Evolutionary conservation across 2,113 vertebrate species (phyloP).

Genomic region (Heptranchias perlo): DNA sequence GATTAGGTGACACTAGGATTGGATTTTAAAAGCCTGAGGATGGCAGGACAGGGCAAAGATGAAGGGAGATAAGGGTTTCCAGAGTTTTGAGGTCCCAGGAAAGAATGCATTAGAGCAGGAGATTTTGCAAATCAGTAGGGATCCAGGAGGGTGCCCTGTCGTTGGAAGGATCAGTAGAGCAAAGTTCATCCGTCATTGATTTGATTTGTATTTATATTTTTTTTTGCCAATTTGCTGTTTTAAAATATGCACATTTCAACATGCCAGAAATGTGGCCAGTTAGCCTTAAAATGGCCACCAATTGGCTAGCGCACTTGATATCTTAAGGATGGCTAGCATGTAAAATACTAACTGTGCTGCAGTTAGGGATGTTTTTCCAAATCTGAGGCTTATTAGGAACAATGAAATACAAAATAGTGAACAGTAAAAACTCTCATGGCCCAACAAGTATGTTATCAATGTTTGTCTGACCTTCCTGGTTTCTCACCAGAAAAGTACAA

Average conservation of each 20-base stretch:
- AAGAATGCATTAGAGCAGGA: neutral
- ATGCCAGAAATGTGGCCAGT: neutral
- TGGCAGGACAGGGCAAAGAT: neutral
- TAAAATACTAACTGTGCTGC: neutral
- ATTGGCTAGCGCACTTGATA: neutral
- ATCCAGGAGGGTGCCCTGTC: neutral
- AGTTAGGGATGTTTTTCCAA: neutral
- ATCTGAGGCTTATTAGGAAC: neutral
- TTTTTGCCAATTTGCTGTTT: neutral
- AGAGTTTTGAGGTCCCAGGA: neutral
- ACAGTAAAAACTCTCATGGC: neutral
- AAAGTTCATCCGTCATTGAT: neutral
- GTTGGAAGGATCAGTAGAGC: neutral
- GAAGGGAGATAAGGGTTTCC: neutral
- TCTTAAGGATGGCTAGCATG: neutral
- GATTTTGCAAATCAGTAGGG: neutral
- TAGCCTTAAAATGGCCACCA: neutral
- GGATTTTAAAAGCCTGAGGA: neutral
- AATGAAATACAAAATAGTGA: neutral
- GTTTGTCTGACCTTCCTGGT: neutral
- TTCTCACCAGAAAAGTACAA: neutral
- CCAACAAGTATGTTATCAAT: neutral
- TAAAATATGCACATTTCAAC: neutral
- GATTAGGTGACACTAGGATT: too few species aligned
- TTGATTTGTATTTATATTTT: neutral